Evolutionary conservation across 2,113 vertebrate genomes (phyloP), one percentile per base, ranked within the genome.

Genomic region (Terrapene triunguis): DNA sequence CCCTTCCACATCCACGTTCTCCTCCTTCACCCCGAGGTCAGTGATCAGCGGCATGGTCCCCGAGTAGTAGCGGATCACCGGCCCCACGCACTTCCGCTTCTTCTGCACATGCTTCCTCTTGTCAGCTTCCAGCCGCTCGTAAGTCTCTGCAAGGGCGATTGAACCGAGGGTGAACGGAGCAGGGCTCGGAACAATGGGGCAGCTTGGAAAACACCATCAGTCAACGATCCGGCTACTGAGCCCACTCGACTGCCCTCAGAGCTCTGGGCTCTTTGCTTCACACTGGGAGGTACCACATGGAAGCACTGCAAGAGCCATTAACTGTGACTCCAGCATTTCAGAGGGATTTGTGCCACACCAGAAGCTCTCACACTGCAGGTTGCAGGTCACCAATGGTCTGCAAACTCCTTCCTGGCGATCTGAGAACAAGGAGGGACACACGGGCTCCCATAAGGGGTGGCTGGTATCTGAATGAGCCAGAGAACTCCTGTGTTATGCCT

Each of bases 51-150:
- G 99, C 99, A 99, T 99, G 14, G 99, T 98, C 87, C 99, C 97
- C 0, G 99, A 99, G 84, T 99, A 99, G 95, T 99, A 99, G 1
- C 99, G 99, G 94, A 99, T 99, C 4, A 98, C 98, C 0, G 99
- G 99, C 14, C 99, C 99, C 11, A 99, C 98, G 5, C 99, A 99
- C 17, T 98, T 98, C 0, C 99, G 96, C 94, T 99, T 99, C 98
- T 99, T 99, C 89, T 99, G 99, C 8, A 99, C 99, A 85, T 99
- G 99, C 97, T 99, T 99, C 98, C 99, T 99, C 97, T 99, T 99
- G 96, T 99, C 99, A 0, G 99, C 99, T 85, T 99, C 99, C 11
- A 99, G 97, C 2, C 99, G 98, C 95, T 99, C 99, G 4, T 99
- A 99, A 47, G 99, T 99, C 97, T 99, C 99, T 99, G 97, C 1